Evolutionary conservation across 2,797 vertebrate genomes (phyloP), one percentile per base, ranked within the genome.

Genomic region (Sebastes oblongus): DNA sequence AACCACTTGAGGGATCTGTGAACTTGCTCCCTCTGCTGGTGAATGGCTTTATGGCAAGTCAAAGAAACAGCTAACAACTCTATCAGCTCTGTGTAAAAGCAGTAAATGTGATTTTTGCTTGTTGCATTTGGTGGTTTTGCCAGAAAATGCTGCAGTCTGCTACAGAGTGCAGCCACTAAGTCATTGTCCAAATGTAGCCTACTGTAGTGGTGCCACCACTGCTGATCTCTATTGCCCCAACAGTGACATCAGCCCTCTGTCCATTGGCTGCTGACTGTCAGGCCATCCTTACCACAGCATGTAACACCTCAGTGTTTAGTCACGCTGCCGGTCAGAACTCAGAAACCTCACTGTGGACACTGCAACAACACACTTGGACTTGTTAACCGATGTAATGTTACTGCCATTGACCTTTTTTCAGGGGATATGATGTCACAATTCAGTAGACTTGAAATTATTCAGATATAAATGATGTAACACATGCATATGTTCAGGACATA

Each of bases 231-330:
- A 81, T 75, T 71, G 81, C 61, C 60, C 77, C 8, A 66, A 18
- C 72, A 42, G 80, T 89, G 89, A 91, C 90, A 91, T 91, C 90
- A 91, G 83, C 83, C 80, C 80, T 81, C 77, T 77, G 80, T 78
- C 83, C 39, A 92, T 91, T 91, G 91, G 91, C 82, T 92, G 89
- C 89, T 58, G 81, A 24, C 75, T 82, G 87, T 89, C 92, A 92
- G 90, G 84, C 90, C 91, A 92, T 85, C 75, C 88, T 87, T 60
- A 54, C 42, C 54, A 29, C 60, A 25, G 70, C 83, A 81, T 88
- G 78, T 71, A 86, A 29, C 86, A 89, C 82, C 52, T 83, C 82
- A 4, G 66, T 87, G 90, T 73, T 52, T 12, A 75, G 64, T 69
- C 78, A 66, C 73, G 7, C 55, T 55, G 82, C 50, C 14, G 39